phyloP scores from a whole-genome alignment of 1,140 invertebrate species.

The Calycopis cecrops region DNA sequence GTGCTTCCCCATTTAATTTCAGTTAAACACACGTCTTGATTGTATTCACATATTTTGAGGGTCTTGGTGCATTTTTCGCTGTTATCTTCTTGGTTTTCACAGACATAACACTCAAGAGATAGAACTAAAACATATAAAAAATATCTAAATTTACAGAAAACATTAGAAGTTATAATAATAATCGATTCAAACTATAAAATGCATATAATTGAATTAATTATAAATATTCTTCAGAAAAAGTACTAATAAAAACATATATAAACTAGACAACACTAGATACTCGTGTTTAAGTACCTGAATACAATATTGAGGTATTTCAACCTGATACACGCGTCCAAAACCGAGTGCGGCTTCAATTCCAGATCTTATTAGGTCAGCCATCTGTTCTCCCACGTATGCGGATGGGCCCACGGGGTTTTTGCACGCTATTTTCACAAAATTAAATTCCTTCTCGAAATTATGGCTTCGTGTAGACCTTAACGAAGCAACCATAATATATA shows the following conservation, averaged over 20 bases:
- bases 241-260: too few species aligned
- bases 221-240: too few species aligned
- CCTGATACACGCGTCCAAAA: too few species aligned
- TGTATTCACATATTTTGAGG: constrained; percentile 91
- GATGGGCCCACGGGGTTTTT: too few species aligned
- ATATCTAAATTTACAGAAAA: background rate
- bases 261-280: too few species aligned
- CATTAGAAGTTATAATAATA: background rate
- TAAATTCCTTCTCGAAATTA: background rate
- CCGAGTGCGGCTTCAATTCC: too few species aligned
- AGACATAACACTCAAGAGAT: constrained; percentile 94
- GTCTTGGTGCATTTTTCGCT: constrained; percentile 94
- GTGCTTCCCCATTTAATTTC: constrained; percentile 95
- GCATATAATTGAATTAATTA: too few species aligned
- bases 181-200: too few species aligned
- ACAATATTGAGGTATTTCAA: too few species aligned
- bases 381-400: too few species aligned
- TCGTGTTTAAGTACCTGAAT: too few species aligned
- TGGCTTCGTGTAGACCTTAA: constrained; percentile 1
- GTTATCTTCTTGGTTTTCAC: constrained; percentile 93
- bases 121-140: constrained; percentile 7
- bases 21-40: constrained; percentile 91
- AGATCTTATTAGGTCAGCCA: too few species aligned
- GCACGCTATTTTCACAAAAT: background rate
- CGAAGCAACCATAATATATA: background rate